Conservation (phyloP, 2,797 vertebrate genomes). For the Erpetoichthys calabaricus region DNA sequence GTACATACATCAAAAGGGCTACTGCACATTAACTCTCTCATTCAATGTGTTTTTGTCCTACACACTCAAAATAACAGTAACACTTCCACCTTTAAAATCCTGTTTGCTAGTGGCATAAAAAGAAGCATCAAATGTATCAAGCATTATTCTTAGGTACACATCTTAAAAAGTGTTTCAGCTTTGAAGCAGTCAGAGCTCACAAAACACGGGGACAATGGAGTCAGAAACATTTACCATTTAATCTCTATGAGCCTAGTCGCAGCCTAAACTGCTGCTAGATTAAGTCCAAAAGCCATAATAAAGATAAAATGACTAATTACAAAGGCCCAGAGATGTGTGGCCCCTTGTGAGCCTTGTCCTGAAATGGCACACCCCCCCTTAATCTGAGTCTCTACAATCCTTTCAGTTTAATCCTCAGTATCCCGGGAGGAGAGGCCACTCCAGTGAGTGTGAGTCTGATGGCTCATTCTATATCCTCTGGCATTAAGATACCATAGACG, state of each 20-base stretch:
- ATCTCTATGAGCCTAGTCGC: not conserved
- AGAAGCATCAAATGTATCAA: not conserved
- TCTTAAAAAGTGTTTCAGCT: not conserved
- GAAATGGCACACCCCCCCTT: slow-evolving; percentile 7
- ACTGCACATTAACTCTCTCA: too few species aligned
- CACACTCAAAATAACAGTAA: too few species aligned
- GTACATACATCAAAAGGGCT: too few species aligned
- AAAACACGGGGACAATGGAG: not conserved
- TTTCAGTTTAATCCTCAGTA: slow-evolving; percentile 12
- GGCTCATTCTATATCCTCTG: slow-evolving; percentile 21
- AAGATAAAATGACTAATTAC: slow-evolving; percentile 1
- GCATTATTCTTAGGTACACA: not conserved
- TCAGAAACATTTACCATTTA: not conserved
- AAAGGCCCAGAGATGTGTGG: not conserved
- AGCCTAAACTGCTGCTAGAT: slow-evolving; percentile 3
- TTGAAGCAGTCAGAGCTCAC: not conserved
- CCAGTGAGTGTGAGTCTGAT: slow-evolving; percentile 14
- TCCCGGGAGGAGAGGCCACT: slow-evolving; percentile 22
- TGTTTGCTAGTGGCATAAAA: not conserved
- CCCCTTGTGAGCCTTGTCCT: not conserved
- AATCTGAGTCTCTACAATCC: slow-evolving; percentile 13
- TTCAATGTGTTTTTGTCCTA: too few species aligned
- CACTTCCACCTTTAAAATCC: too few species aligned
- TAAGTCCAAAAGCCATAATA: not conserved
- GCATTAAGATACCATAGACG: slow-evolving; percentile 19